These are phyloP conservation scores for Trachelus iudaicus DNA, from an alignment of 2,888 invertebrate species.

Conservation along the genomic window DNA sequence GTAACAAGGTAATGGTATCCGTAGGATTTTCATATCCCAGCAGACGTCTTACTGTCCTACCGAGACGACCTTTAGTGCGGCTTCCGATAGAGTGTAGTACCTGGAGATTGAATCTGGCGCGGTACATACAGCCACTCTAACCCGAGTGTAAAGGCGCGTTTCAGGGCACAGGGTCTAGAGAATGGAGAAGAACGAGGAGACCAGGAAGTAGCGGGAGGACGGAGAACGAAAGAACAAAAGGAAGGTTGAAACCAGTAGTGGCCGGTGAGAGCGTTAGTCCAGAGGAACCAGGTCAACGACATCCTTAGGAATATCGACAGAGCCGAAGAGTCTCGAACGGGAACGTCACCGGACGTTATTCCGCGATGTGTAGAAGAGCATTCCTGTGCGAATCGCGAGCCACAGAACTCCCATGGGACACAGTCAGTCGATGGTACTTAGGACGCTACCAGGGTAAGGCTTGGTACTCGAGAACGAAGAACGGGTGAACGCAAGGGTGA, in stretches of 20 bases:
- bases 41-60: neutral
- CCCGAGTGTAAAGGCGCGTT: neutral
- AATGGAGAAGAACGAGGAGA: neutral
- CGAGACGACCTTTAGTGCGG: neutral
- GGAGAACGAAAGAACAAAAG: constrained; percentile 8
- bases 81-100: neutral
- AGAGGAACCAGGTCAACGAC: constrained; percentile 56
- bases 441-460: neutral
- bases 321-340: neutral
- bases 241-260: constrained; percentile 34
- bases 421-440: neutral
- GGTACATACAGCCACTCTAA: neutral
- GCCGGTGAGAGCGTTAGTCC: neutral
- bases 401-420: constrained; percentile 37
- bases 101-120: neutral
- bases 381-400: constrained; percentile 38
- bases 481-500: neutral
- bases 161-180: neutral
- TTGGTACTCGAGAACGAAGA: neutral
- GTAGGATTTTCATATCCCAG: neutral
- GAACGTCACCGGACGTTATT: constrained; percentile 39
- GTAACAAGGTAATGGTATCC: neutral
- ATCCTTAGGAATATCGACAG: constrained; percentile 57
- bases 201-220: neutral
- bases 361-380: constrained; percentile 25